Conservation (phyloP, 2,888 invertebrate species). For the Cinara cedri region DNA sequence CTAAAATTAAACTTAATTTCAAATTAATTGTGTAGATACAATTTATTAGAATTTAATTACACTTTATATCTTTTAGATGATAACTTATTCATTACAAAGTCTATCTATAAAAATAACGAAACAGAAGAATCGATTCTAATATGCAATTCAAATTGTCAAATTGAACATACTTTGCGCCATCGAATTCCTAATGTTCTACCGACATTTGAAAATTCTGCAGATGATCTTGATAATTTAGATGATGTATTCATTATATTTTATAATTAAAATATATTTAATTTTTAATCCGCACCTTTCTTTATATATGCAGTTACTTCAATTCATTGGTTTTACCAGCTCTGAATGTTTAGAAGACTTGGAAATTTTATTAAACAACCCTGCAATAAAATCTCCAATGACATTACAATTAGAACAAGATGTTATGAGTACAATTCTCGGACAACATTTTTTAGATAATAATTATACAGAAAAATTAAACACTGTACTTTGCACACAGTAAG, state of each 20-base stretch:
- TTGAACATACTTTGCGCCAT: constrained; percentile 74
- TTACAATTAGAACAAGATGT: constrained; percentile 82
- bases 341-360: constrained; percentile 77
- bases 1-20: background rate
- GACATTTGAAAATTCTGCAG: constrained; percentile 78
- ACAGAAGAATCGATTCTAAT: constrained; percentile 48
- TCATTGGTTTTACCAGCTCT: constrained; percentile 89
- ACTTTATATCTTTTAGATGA: background rate
- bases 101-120: constrained; percentile 29
- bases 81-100: background rate
- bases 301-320: constrained; percentile 75
- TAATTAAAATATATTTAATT: background rate
- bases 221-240: constrained; percentile 89
- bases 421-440: constrained; percentile 82
- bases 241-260: constrained; percentile 71
- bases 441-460: constrained; percentile 82
- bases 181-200: constrained; percentile 80
- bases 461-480: constrained; percentile 65
- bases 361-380: constrained; percentile 79
- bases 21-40: background rate
- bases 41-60: background rate
- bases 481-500: constrained; percentile 8
- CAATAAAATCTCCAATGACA: constrained; percentile 73
- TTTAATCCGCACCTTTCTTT: constrained; percentile 18
- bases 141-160: constrained; percentile 57